phyloP scores from a whole-genome alignment of 2,888 invertebrate species.

The Polylopha cassiicola region DNA sequence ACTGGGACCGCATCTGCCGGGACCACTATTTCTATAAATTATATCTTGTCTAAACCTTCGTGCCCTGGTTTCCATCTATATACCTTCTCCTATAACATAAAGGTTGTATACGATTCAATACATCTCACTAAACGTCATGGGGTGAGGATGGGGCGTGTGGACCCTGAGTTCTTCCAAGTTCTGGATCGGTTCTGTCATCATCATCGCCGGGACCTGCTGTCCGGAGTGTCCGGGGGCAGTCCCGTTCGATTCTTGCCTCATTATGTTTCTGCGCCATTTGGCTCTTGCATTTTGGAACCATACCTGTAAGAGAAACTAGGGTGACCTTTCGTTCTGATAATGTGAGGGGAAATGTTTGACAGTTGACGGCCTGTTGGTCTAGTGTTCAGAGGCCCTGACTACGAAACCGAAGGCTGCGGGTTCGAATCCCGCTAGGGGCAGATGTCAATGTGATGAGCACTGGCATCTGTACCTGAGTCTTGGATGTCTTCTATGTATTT shows the following conservation, averaged over 20 bases:
- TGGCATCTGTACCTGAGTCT: too few species aligned
- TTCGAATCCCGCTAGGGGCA: too few species aligned
- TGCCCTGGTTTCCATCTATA: conserved; percentile 12
- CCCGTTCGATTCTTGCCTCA: conserved; percentile 84
- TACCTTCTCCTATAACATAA: too few species aligned
- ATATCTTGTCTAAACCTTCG: conserved; percentile 1
- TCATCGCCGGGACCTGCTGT: conserved; percentile 39
- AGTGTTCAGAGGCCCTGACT: too few species aligned
- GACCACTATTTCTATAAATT: too few species aligned
- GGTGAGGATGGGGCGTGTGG: conserved; percentile 55
- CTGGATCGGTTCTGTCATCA: conserved; percentile 52
- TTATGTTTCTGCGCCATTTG: conserved; percentile 96
- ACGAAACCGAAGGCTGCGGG: too few species aligned
- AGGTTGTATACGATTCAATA: too few species aligned
- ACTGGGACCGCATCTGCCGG: too few species aligned
- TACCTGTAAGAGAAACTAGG: conserved; percentile 79
- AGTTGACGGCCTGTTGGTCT: too few species aligned
- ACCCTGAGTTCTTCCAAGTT: conserved; percentile 60
- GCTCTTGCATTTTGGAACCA: conserved; percentile 99
- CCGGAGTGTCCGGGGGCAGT: conserved; percentile 34
- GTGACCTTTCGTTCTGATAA: too few species aligned
- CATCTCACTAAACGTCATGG: conserved; percentile 58
- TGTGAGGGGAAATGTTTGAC: background rate
- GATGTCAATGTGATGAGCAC: too few species aligned
- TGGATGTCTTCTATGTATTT: too few species aligned